These are phyloP conservation scores for Portevinia maculata DNA, from an alignment of 2,888 invertebrate genomes.

Conservation along the genomic window DNA sequence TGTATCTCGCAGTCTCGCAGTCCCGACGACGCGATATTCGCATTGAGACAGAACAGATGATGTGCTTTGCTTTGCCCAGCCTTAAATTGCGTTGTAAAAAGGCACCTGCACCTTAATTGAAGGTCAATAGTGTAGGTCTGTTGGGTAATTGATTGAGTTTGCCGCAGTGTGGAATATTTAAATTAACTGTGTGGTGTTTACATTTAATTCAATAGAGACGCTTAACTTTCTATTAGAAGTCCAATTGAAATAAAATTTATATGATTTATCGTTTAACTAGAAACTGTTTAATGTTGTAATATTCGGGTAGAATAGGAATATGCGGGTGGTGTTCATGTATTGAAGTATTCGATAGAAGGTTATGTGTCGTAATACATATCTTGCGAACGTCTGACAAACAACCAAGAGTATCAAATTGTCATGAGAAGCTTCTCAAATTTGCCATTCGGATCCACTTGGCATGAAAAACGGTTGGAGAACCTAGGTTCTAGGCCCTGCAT, in stretches of 20 bases:
- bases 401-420: too few relatives aligned
- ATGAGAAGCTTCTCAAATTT: too few relatives aligned
- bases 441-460: too few relatives aligned
- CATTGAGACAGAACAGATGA: slow-evolving; percentile 13
- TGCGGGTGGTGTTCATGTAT: too few relatives aligned
- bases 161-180: slow-evolving; percentile 41
- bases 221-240: slow-evolving; percentile 6
- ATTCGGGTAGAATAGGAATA: too few relatives aligned
- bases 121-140: slow-evolving; percentile 66
- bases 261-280: slow-evolving; percentile 5
- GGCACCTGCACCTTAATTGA: slow-evolving; percentile 60
- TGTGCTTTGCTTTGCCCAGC: slow-evolving; percentile 4
- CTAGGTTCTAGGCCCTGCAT: too few relatives aligned
- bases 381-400: too few relatives aligned
- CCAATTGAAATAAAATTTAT: background rate
- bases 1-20: too few relatives aligned
- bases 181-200: slow-evolving; percentile 55
- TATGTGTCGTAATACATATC: too few relatives aligned
- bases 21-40: background rate
- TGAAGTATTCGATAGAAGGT: too few relatives aligned
- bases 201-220: slow-evolving; percentile 43
- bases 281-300: too few relatives aligned
- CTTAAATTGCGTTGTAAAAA: slow-evolving; percentile 29
- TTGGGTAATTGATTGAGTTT: slow-evolving; percentile 62
- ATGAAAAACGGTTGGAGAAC: too few relatives aligned